These are phyloP conservation scores for Papilio protenor DNA, from an alignment of 2,888 invertebrate species.

Conservation along the genomic window DNA sequence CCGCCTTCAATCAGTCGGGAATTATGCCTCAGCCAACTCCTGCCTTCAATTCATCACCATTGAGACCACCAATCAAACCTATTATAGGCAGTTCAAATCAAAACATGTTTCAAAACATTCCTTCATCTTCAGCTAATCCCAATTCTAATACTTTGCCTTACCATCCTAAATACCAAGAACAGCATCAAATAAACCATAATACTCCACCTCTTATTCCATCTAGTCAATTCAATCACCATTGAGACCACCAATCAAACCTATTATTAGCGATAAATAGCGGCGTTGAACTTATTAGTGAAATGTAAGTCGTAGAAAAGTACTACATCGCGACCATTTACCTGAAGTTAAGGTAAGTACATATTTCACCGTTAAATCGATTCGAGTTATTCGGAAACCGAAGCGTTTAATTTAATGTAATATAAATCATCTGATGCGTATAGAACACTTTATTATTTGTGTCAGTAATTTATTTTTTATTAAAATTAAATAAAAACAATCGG, in stretches of 20 bases:
- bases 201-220: conserved; percentile 75
- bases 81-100: conserved; percentile 53
- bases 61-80: conserved; percentile 55
- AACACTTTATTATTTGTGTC: background rate
- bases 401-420: background rate
- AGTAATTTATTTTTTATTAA: background rate
- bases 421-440: background rate
- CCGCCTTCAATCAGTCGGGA: conserved; percentile 75
- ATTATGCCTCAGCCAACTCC: conserved; percentile 59
- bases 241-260: too few relatives aligned
- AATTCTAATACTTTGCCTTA: conserved; percentile 60
- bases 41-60: conserved; percentile 66
- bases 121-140: conserved; percentile 60
- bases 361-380: too few relatives aligned
- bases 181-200: conserved; percentile 74
- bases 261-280: background rate
- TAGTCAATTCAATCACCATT: conserved; percentile 76
- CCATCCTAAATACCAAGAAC: conserved; percentile 60
- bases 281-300: background rate
- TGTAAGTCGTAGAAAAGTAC: background rate
- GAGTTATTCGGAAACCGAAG: background rate
- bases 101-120: conserved; percentile 57
- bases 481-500: background rate
- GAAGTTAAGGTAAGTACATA: too few relatives aligned
- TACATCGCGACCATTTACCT: background rate